phyloP scores from a whole-genome alignment of 2,888 invertebrate species.

The Oasisia sp. region DNA sequence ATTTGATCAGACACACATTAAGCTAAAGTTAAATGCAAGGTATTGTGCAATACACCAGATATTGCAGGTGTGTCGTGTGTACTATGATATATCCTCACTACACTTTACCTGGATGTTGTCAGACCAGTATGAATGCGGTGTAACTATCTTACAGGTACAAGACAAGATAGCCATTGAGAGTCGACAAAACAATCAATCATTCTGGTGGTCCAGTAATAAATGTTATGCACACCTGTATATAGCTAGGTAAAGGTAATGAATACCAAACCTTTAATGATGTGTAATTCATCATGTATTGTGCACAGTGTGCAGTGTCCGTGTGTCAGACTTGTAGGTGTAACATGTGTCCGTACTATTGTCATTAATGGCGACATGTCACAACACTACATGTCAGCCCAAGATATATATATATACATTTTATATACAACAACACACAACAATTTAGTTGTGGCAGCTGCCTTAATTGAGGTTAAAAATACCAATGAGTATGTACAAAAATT shows the following conservation, averaged over 20 bases:
- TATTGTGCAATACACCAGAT: not conserved
- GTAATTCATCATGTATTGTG: conserved; percentile 4
- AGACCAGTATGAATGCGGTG: not conserved
- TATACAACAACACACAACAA: not conserved
- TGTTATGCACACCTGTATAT: not conserved
- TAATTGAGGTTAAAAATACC: not conserved
- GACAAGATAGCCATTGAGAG: not conserved
- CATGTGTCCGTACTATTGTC: not conserved
- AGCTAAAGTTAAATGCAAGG: not conserved
- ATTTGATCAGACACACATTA: not conserved
- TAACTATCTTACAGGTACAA: not conserved
- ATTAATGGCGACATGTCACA: not conserved
- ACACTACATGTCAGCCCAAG: not conserved
- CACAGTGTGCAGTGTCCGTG: not conserved
- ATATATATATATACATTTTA: no score
- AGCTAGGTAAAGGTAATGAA: not conserved
- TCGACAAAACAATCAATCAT: not conserved
- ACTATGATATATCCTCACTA: not conserved
- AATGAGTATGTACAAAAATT: not conserved
- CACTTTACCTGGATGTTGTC: not conserved
- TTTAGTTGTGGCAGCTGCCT: not conserved
- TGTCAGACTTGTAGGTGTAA: not conserved
- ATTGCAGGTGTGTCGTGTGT: not conserved
- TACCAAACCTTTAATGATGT: not conserved
- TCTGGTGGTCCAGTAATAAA: not conserved